Conservation (phyloP, 2,888 invertebrate genomes). For the Standfussiana lucernea region DNA sequence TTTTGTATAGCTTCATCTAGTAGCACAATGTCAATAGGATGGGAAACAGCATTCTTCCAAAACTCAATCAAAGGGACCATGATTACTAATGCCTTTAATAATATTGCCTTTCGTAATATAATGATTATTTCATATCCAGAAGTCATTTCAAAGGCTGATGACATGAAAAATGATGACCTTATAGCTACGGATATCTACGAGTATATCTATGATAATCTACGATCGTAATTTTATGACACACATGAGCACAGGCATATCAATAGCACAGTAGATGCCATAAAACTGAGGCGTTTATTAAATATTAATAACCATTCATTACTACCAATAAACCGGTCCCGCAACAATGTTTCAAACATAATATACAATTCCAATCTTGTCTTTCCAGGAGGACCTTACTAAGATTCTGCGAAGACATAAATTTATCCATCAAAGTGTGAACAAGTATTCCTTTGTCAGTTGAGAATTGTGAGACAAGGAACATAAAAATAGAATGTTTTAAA, state of each 20-base stretch:
- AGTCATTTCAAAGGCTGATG: not conserved
- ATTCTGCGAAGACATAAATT: slow-evolving; percentile 58
- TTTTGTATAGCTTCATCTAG: slow-evolving; percentile 17
- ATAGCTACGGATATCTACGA: not conserved
- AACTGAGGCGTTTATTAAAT: slow-evolving; percentile 53
- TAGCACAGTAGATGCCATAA: slow-evolving; percentile 29
- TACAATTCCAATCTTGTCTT: slow-evolving; percentile 56
- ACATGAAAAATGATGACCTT: not conserved
- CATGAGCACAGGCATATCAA: slow-evolving; percentile 37
- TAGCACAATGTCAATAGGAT: not conserved
- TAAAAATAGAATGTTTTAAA: slow-evolving; percentile 58
- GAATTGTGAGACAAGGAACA: slow-evolving; percentile 42
- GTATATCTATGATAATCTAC: slow-evolving; percentile 7
- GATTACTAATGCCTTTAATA: not conserved
- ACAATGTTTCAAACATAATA: slow-evolving; percentile 58
- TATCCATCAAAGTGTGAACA: slow-evolving; percentile 57
- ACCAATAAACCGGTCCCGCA: slow-evolving; percentile 44
- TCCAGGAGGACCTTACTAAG: slow-evolving; percentile 37
- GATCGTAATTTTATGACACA: slow-evolving; percentile 32
- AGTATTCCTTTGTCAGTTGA: slow-evolving; percentile 58
- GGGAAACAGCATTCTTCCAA: slow-evolving; percentile 11
- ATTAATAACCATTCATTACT: slow-evolving; percentile 49
- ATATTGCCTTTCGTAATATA: not conserved
- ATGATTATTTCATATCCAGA: not conserved
- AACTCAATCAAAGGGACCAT: not conserved